Percentiles rank a stretch among this genome's conserved stretches.
These are phyloP conservation scores for Andrena cerasifolii DNA, from an alignment of 1,140 invertebrate genomes.

Conservation along the genomic window DNA sequence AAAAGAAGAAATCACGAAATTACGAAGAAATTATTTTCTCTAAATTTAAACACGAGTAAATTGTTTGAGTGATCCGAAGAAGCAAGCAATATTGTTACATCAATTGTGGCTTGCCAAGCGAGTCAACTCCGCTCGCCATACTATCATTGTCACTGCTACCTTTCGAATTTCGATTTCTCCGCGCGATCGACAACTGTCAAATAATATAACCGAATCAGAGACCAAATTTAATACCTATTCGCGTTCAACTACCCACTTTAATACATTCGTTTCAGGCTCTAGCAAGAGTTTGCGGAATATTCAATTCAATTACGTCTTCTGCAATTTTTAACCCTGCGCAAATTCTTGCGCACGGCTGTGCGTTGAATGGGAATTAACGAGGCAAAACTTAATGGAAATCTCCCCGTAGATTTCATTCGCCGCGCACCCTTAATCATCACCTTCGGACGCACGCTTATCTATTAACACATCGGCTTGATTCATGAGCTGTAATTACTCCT, in stretches of 20 bases:
- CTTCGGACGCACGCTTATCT: constrained; percentile 14
- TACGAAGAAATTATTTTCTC: too few species aligned
- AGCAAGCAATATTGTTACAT: too few species aligned
- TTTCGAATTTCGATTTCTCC: background rate
- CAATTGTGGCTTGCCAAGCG: too few species aligned
- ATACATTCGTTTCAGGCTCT: background rate
- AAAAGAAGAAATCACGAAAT: too few species aligned
- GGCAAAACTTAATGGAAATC: constrained; percentile 22
- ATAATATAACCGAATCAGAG: background rate
- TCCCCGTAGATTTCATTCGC: constrained; percentile 13
- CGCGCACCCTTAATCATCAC: constrained; percentile 25
- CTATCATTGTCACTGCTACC: too few species aligned
- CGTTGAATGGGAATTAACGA: constrained; percentile 36
- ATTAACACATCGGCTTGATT: constrained; percentile 30
- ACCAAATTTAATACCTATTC: background rate
- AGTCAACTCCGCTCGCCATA: too few species aligned
- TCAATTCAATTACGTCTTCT: constrained; percentile 44
- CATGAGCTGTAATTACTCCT: constrained; percentile 34
- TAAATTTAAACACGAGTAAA: too few species aligned
- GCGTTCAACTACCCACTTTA: background rate
- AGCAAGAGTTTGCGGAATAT: constrained; percentile 1
- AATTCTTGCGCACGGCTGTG: constrained; percentile 9
- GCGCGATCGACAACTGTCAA: background rate
- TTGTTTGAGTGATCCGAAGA: too few species aligned
- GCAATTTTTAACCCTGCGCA: background rate